Percentiles rank a stretch among this genome's conserved stretches.
Evolutionary conservation across 2,888 invertebrate species (phyloP).

Genomic region (Drosophila affinis): DNA sequence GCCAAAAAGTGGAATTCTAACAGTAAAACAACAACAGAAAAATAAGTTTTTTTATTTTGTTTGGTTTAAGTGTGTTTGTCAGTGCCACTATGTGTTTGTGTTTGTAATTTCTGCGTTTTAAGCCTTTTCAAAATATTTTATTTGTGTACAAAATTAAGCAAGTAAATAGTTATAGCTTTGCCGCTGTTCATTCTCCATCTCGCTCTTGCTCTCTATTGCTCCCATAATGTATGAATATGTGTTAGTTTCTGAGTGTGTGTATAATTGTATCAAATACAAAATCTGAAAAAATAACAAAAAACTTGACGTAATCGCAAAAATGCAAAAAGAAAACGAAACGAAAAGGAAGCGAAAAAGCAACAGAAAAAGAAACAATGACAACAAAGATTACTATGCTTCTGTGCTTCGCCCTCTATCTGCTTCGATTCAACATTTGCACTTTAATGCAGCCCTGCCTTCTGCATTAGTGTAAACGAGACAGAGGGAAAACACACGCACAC

Average conservation of each 20-base stretch:
- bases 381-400: slow-evolving; percentile 57
- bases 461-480: slow-evolving; percentile 42
- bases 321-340: slow-evolving; percentile 55
- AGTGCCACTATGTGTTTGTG: not conserved
- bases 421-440: slow-evolving; percentile 30
- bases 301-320: slow-evolving; percentile 71
- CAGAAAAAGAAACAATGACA: slow-evolving; percentile 33
- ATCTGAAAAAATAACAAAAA: slow-evolving; percentile 63
- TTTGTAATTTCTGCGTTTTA: slow-evolving; percentile 3
- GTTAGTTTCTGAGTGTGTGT: slow-evolving; percentile 21
- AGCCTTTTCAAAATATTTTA: not conserved
- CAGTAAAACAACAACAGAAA: slow-evolving; percentile 28
- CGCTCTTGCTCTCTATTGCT: slow-evolving; percentile 14
- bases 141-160: slow-evolving; percentile 51
- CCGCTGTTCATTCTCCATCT: slow-evolving; percentile 8
- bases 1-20: slow-evolving; percentile 56
- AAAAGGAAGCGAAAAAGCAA: slow-evolving; percentile 35
- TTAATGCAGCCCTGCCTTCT: slow-evolving; percentile 15
- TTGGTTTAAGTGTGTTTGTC: not conserved
- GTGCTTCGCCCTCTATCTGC: slow-evolving; percentile 33
- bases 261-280: slow-evolving; percentile 56
- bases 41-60: not conserved
- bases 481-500: slow-evolving; percentile 32
- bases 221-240: not conserved
- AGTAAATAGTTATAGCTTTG: slow-evolving; percentile 60